Conservation (phyloP, 2,888 invertebrate species). For the Idaea straminata region DNA sequence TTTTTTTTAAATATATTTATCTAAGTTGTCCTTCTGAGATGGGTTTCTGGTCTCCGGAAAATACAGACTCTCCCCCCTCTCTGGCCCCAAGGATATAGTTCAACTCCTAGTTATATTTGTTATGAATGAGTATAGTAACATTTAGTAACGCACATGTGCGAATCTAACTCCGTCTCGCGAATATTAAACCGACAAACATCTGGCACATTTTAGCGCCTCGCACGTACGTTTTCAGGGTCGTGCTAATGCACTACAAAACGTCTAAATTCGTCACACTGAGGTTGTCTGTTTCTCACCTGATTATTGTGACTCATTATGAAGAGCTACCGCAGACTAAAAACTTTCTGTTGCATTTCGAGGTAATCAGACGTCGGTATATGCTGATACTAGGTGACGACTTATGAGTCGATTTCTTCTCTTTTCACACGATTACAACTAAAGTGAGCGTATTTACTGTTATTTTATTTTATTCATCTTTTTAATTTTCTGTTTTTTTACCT, state of each 20-base stretch:
- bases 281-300: constrained; percentile 29
- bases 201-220: constrained; percentile 30
- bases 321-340: not conserved
- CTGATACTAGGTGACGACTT: no score
- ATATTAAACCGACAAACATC: constrained; percentile 6
- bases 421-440: no score
- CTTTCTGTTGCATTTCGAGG: not conserved
- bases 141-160: not conserved
- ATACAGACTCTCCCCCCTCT: no score
- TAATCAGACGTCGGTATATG: no score
- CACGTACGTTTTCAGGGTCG: constrained; percentile 35
- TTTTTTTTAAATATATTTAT: no score
- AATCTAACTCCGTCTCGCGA: not conserved
- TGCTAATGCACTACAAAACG: constrained; percentile 37
- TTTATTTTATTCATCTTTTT: no score
- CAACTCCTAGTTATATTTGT: not conserved
- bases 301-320: constrained; percentile 9
- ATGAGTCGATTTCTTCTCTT: no score
- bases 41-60: no score
- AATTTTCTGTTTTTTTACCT: no score
- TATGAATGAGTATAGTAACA: not conserved
- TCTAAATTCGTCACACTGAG: constrained; percentile 34
- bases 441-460: no score
- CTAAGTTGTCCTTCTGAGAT: no score
- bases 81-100: no score